These are phyloP conservation scores for pig (Sus scrofa) DNA, from an alignment of 2,113 vertebrate species.

Conservation along the genomic window DNA sequence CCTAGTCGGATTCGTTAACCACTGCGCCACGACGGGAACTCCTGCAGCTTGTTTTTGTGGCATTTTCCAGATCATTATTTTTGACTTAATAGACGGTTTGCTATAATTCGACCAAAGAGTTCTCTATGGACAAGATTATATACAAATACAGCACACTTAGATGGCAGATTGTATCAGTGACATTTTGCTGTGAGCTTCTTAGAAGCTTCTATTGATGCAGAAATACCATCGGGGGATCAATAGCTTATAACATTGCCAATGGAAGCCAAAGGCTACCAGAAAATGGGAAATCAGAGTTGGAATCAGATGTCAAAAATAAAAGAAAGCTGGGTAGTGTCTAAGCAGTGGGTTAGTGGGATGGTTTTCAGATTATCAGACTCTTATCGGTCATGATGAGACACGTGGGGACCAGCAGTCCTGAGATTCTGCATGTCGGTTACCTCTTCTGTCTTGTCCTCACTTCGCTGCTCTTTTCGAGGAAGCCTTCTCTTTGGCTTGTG, in stretches of 20 bases:
- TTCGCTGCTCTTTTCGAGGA: background rate
- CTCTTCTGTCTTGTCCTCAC: background rate
- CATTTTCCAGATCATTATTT: conserved; percentile 63
- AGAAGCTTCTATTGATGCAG: conserved; percentile 31
- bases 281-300: conserved; percentile 65
- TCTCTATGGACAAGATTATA: background rate
- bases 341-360: background rate
- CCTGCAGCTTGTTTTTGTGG: conserved; percentile 40
- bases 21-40: too few species aligned
- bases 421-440: background rate
- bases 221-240: conserved; percentile 70
- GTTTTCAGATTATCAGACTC: conserved; percentile 3
- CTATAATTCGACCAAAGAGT: conserved; percentile 42
- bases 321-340: background rate
- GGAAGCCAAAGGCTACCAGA: conserved; percentile 68
- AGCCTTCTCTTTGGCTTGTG: background rate
- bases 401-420: background rate
- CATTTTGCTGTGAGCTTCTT: conserved; percentile 24
- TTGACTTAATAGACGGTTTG: conserved; percentile 42
- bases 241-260: conserved; percentile 42
- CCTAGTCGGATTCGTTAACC: too few species aligned
- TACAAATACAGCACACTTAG: conserved; percentile 11
- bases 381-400: background rate
- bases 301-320: conserved; percentile 20
- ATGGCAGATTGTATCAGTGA: conserved; percentile 5